A percentile compares a stretch with the other conserved stretches of the same genome.
These are phyloP conservation scores for Nemurella pictetii DNA, from an alignment of 2,888 invertebrate species.

Conservation along the genomic window DNA sequence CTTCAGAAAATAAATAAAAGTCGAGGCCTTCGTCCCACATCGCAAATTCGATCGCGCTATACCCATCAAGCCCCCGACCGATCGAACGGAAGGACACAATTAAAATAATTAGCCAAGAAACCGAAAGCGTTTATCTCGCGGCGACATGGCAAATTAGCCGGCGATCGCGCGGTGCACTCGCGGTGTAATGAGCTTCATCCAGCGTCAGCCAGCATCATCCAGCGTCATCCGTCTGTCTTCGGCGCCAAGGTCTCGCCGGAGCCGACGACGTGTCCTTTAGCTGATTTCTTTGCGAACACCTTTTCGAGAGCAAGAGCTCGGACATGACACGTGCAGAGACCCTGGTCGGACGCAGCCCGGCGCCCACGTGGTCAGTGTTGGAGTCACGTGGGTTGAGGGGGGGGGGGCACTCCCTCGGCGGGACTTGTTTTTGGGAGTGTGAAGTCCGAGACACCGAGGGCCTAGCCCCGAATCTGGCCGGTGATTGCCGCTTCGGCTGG, in stretches of 20 bases:
- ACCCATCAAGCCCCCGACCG: neutral
- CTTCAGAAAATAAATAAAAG: neutral
- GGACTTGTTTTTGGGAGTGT: neutral
- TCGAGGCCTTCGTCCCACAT: neutral
- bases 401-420: neutral
- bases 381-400: neutral
- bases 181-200: neutral
- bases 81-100: neutral
- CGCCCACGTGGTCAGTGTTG: neutral
- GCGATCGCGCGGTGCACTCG: neutral
- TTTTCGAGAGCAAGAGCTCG: neutral
- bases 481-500: neutral
- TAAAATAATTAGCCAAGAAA: slow-evolving; percentile 24
- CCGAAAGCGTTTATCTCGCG: neutral
- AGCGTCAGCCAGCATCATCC: neutral
- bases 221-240: neutral
- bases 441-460: neutral
- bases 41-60: neutral
- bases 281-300: neutral
- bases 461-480: neutral
- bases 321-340: neutral
- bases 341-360: neutral
- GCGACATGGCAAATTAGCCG: neutral
- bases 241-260: neutral
- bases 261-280: neutral